These are phyloP conservation scores for Achroia grisella DNA, from an alignment of 1,140 invertebrate species.

Conservation along the genomic window DNA sequence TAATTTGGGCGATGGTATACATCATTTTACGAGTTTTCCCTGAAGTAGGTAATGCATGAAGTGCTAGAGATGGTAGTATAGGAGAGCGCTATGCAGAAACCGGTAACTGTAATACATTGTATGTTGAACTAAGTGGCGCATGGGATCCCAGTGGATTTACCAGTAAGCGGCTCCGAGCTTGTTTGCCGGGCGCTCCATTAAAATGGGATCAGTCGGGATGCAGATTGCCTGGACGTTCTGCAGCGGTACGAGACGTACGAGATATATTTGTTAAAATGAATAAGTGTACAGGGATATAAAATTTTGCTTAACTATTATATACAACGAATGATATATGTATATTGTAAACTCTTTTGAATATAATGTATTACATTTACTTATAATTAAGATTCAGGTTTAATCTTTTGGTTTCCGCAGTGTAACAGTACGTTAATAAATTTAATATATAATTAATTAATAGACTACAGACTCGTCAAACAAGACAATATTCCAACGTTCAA, in stretches of 20 bases:
- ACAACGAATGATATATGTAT: too few relatives aligned
- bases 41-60: conserved; percentile 1
- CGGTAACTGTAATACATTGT: conserved; percentile 31
- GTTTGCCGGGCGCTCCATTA: conserved; percentile 70
- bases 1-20: background rate
- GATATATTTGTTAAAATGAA: conserved; percentile 22
- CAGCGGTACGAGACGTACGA: conserved; percentile 15
- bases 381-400: too few relatives aligned
- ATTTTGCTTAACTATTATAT: too few relatives aligned
- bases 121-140: conserved; percentile 55
- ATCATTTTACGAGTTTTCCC: background rate
- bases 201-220: conserved; percentile 69
- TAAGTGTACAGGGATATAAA: background rate
- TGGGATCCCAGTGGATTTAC: conserved; percentile 61
- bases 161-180: conserved; percentile 65
- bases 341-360: too few relatives aligned
- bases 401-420: too few relatives aligned
- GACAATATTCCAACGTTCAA: too few relatives aligned
- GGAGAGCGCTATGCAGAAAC: background rate
- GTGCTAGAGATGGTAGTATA: background rate
- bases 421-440: too few relatives aligned
- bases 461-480: too few relatives aligned
- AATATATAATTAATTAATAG: too few relatives aligned
- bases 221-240: conserved; percentile 57
- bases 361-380: too few relatives aligned